Base-by-base conservation (phyloP, 2,113 vertebrate species). In the Lepus europaeus region DNA sequence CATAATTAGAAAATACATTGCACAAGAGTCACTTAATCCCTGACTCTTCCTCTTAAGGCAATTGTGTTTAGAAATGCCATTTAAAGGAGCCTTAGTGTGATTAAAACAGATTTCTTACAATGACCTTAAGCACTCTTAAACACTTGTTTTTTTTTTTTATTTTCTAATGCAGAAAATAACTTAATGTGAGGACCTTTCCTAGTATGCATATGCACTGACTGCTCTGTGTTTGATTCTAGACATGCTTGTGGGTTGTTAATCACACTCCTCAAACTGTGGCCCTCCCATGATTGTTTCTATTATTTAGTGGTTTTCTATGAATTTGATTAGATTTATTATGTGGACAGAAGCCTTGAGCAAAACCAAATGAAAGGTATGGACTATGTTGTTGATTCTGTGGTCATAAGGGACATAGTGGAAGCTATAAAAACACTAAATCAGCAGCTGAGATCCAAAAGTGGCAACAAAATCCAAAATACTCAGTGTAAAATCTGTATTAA, bases 61-160 rank as follows among this genome's bases (percentile, higher is more conserved):
- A 74, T 66, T 96, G 17, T 45, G 70, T 81, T 31, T 73, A 95
- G 45, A 93, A 94, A 79, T 82, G 3, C 2, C 31, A 4, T 73
- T 63, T 77, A 22, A 95, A 81, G 36, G 27, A 66, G 11, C 85
- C 45, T 82, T 31, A 73, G 27, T 81, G 51, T 73, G 73, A 3
- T 27, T 87, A 17, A 36, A 49, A 16, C 36, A 83, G 31, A 76
- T 63, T 86, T 82, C 69, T 73, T 59, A 29, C 3, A 63, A 76
- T 63, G 56, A 88, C 53, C 85, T 81, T 27, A 78, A 91, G 79
- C 17, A 45, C 61, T n/a, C 64, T 93, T 90, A 92, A 93, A 8
- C n/a, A 61, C 79, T 91, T 88, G 29, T 39, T 4, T 39, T 9
- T 91, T 87, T 66, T 59, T 80, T 78, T 93, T 59, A 63, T 91